These are phyloP conservation scores for Acanthis flammea DNA, from an alignment of 2,797 vertebrate species.

Conservation along the genomic window DNA sequence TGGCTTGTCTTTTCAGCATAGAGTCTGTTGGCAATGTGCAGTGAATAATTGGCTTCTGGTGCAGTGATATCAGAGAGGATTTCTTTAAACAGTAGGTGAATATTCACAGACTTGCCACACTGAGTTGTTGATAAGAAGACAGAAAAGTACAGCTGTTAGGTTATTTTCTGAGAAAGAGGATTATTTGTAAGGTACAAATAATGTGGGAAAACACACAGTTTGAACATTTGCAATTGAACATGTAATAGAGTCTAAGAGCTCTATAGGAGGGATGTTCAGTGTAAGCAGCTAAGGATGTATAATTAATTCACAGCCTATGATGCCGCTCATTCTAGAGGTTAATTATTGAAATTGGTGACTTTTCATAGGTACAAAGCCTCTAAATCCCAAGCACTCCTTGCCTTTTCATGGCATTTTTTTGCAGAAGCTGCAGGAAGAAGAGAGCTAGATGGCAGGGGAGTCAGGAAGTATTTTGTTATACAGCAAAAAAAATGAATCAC, in stretches of 20 bases:
- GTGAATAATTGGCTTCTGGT: constrained; percentile 71
- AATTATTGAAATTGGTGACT: neutral
- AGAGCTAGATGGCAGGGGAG: neutral
- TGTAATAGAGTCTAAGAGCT: neutral
- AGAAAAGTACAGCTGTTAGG: neutral
- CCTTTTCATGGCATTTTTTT: neutral
- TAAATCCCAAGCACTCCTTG: neutral
- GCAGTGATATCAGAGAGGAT: constrained; percentile 79
- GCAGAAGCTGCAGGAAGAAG: neutral
- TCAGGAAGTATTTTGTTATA: neutral
- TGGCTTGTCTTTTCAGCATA: constrained; percentile 81
- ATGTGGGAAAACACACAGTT: neutral
- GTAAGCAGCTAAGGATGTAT: neutral
- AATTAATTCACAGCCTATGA: neutral
- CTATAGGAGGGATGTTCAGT: neutral
- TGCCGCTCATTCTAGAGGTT: neutral
- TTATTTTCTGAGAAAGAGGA: neutral
- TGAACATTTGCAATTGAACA: neutral
- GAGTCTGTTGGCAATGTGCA: constrained; percentile 84
- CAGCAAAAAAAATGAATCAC: neutral
- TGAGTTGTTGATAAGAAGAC: neutral
- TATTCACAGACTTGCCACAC: constrained; percentile 57
- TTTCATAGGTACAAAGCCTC: neutral
- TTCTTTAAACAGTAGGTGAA: constrained; percentile 70
- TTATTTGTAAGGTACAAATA: neutral